phyloP scores from a whole-genome alignment of 2,113 vertebrate genomes.

The Silurus asotus region DNA sequence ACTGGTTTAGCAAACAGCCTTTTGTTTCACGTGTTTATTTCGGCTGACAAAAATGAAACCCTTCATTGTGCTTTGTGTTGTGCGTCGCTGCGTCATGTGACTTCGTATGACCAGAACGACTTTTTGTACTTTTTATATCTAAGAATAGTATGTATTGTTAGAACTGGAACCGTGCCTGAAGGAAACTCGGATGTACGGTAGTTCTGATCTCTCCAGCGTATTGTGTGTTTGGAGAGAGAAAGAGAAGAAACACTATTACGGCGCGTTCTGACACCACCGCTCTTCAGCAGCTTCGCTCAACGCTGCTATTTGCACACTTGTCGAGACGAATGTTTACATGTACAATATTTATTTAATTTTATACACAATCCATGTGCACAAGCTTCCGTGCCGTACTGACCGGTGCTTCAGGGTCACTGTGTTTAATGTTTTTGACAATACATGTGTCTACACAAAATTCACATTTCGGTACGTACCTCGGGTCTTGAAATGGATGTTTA shows the following conservation, averaged over 20 bases:
- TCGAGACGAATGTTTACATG: neutral
- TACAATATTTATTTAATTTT: too few relatives aligned
- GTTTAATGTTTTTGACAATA: too few relatives aligned
- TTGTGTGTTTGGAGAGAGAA: neutral
- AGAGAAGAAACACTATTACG: neutral
- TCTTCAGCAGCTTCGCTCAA: neutral
- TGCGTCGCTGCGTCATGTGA: conserved; percentile 2
- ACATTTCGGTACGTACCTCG: too few relatives aligned
- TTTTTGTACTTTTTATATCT: neutral
- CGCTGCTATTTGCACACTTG: too few relatives aligned
- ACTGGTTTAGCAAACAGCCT: neutral
- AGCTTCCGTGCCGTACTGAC: too few relatives aligned
- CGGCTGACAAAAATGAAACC: neutral
- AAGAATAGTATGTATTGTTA: neutral
- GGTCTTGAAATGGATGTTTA: too few relatives aligned
- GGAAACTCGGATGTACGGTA: neutral
- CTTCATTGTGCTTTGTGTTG: conserved; percentile 3
- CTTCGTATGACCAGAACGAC: neutral
- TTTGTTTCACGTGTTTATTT: conserved; percentile 9
- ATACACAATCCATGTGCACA: too few relatives aligned
- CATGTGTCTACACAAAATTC: too few relatives aligned
- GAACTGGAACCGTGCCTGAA: neutral
- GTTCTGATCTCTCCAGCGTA: neutral
- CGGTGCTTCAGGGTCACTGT: too few relatives aligned
- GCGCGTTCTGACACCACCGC: neutral